Conservation (phyloP, 2,113 vertebrate genomes). For the Rhegmatorhina hoffmannsi region DNA sequence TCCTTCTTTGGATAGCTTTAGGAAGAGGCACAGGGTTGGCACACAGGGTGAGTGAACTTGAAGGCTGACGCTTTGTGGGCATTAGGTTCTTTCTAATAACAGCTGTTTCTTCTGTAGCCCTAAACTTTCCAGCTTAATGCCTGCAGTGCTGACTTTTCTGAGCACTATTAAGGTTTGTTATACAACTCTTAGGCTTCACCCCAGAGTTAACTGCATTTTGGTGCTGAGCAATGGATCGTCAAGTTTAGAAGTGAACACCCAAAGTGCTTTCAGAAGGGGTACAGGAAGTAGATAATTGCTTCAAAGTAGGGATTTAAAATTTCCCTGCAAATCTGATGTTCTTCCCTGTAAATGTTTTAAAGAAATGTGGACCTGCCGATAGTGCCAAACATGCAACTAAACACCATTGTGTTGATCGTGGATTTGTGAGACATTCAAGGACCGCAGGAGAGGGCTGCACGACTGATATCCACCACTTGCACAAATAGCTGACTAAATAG, state of each 20-base stretch:
- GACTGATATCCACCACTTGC: neutral
- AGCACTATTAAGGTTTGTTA: neutral
- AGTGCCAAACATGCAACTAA: neutral
- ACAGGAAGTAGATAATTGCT: neutral
- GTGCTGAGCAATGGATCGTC: neutral
- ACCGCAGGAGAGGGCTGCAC: neutral
- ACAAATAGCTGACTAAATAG: neutral
- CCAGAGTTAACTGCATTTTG: neutral
- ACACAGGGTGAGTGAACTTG: neutral
- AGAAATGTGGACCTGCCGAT: neutral
- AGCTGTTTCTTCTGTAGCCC: neutral
- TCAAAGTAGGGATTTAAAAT: neutral
- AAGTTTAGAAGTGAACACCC: neutral
- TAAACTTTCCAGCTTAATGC: neutral
- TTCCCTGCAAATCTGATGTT: neutral
- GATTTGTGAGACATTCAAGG: neutral
- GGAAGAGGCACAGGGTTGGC: neutral
- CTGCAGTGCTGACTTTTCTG: neutral
- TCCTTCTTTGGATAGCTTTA: neutral
- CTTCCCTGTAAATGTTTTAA: neutral
- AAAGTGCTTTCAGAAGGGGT: neutral
- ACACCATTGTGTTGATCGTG: neutral
- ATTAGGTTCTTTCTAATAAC: neutral
- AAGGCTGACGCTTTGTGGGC: neutral
- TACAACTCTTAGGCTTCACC: neutral